A percentile compares a stretch with the other conserved stretches of the same genome.
phyloP scores from a whole-genome alignment of 2,113 vertebrate genomes.

The Spermophilus dauricus region DNA sequence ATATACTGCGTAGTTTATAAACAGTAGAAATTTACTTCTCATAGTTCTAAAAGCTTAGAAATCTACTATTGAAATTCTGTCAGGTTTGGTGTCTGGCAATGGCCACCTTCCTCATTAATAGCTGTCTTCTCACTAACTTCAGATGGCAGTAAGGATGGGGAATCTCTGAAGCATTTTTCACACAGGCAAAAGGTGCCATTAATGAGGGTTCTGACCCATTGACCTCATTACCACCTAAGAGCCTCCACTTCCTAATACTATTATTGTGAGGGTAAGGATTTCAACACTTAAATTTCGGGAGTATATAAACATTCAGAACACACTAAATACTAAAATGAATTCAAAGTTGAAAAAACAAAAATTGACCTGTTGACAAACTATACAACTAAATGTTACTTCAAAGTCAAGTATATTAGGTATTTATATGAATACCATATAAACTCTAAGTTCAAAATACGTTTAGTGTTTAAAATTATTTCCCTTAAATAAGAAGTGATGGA shows the following conservation, averaged over 20 bases:
- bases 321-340: background rate
- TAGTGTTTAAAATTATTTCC: background rate
- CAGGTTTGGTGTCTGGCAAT: background rate
- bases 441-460: conserved; percentile 15
- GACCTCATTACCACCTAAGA: background rate
- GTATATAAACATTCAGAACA: background rate
- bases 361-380: conserved; percentile 32
- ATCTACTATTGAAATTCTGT: background rate
- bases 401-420: background rate
- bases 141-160: background rate
- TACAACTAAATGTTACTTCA: conserved; percentile 22
- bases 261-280: background rate
- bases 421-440: background rate
- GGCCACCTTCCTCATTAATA: background rate
- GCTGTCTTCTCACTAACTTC: background rate
- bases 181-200: background rate
- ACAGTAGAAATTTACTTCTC: background rate
- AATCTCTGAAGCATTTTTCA: background rate
- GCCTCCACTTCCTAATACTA: background rate
- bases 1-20: background rate
- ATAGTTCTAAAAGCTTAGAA: background rate
- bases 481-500: conserved; percentile 34
- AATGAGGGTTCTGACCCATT: background rate
- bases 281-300: background rate
- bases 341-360: conserved; percentile 41